phyloP scores from a whole-genome alignment of 2,888 invertebrate species.

The Pelosia muscerda region DNA sequence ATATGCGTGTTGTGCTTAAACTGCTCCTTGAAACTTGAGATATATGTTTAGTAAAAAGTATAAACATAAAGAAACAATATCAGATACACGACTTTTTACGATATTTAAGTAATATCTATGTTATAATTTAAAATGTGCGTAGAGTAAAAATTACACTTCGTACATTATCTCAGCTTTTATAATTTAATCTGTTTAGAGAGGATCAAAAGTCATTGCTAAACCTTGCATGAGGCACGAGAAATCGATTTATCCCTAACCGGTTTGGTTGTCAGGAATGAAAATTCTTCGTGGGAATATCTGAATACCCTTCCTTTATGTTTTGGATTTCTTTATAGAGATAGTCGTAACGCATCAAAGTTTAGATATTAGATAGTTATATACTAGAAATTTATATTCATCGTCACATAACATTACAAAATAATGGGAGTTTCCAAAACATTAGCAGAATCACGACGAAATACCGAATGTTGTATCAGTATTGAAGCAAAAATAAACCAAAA shows the following conservation, averaged over 20 bases:
- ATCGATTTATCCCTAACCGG: conserved; percentile 32
- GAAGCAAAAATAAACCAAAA: no score
- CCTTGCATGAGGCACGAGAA: conserved; percentile 38
- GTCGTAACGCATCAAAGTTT: not conserved
- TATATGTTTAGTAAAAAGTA: no score
- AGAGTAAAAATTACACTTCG: not conserved
- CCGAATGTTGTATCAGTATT: no score
- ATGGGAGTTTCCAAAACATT: not conserved
- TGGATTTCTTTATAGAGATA: not conserved
- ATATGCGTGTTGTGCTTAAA: not conserved
- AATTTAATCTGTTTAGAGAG: conserved; percentile 35
- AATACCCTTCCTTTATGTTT: no score
- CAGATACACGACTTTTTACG: not conserved
- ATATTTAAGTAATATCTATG: not conserved
- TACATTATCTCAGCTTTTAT: conserved; percentile 19
- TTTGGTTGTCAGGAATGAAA: conserved; percentile 11
- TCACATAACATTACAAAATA: not conserved
- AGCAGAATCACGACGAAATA: not conserved
- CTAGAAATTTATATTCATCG: not conserved
- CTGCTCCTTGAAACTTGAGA: not conserved
- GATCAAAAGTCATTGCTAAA: conserved; percentile 37
- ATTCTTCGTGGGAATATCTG: not conserved
- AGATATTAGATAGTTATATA: no score
- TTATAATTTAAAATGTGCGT: not conserved
- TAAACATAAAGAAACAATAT: not conserved